These are phyloP conservation scores for Miniopterus natalensis DNA, from an alignment of 2,113 vertebrate species.

Conservation along the genomic window DNA sequence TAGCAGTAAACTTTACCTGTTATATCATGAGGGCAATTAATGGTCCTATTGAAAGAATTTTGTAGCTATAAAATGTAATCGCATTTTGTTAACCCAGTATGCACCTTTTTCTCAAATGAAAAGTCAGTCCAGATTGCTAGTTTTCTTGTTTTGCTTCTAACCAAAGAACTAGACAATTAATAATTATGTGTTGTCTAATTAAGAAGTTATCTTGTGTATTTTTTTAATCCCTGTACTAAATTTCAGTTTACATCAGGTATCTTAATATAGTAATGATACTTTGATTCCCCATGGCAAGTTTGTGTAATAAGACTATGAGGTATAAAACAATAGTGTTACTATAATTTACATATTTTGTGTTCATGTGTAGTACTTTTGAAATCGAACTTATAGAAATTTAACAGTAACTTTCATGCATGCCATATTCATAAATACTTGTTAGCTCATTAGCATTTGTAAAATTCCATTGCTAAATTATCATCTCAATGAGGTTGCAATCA, in stretches of 20 bases:
- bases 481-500: not conserved
- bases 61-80: constrained; percentile 76
- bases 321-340: not conserved
- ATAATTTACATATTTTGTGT: not conserved
- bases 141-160: constrained; percentile 32
- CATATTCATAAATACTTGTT: not conserved
- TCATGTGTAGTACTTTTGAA: not conserved
- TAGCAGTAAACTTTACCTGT: constrained; percentile 76
- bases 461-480: not conserved
- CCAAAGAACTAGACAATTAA: constrained; percentile 29
- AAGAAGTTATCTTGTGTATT: not conserved
- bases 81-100: constrained; percentile 78
- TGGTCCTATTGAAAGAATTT: constrained; percentile 74
- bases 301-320: not conserved
- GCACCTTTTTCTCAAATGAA: constrained; percentile 58
- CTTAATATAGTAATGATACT: not conserved
- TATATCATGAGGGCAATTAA: constrained; percentile 72
- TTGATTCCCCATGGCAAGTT: not conserved
- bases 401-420: not conserved
- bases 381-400: not conserved
- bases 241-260: not conserved
- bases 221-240: not conserved
- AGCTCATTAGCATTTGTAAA: not conserved
- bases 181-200: not conserved
- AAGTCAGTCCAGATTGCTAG: constrained; percentile 24